These are phyloP conservation scores for Setipinna tenuifilis DNA, from an alignment of 2,797 vertebrate genomes.

Conservation along the genomic window DNA sequence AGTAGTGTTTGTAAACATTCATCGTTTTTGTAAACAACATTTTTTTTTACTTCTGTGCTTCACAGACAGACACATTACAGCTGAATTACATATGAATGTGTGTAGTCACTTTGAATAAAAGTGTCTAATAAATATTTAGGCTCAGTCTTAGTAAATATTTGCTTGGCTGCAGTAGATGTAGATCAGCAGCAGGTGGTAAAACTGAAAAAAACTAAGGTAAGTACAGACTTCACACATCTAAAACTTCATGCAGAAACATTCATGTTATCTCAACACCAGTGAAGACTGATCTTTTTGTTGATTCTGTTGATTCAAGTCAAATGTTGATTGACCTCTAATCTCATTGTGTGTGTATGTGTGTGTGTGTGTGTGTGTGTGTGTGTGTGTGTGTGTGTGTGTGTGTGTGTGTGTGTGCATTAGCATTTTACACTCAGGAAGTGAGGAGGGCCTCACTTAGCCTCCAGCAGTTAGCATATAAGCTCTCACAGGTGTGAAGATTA, in stretches of 20 bases:
- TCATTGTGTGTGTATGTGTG: too few relatives aligned
- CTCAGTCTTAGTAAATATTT: slow-evolving; percentile 4
- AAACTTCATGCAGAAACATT: background rate
- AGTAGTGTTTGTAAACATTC: background rate
- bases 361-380: slow-evolving; percentile 1
- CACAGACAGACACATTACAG: background rate
- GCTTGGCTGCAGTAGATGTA: background rate
- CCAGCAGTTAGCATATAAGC: slow-evolving; percentile 32
- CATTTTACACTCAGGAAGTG: slow-evolving; percentile 50
- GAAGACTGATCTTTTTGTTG: background rate
- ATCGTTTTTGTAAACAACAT: background rate
- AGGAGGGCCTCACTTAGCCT: slow-evolving; percentile 24
- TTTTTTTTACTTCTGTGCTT: background rate
- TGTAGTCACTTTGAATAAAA: background rate
- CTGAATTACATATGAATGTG: background rate
- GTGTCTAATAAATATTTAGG: background rate
- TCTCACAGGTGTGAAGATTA: slow-evolving; percentile 45
- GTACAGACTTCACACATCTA: background rate
- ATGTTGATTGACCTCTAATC: background rate
- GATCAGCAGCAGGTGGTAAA: background rate
- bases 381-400: slow-evolving; percentile 18
- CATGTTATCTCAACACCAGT: background rate
- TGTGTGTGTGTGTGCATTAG: slow-evolving; percentile 30
- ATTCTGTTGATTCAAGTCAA: too few relatives aligned
- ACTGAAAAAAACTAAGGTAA: background rate